Percentiles rank a stretch among this genome's conserved stretches.
These are phyloP conservation scores for Choloepus hoffmanni DNA, from an alignment of 2,113 vertebrate genomes.

Conservation along the genomic window DNA sequence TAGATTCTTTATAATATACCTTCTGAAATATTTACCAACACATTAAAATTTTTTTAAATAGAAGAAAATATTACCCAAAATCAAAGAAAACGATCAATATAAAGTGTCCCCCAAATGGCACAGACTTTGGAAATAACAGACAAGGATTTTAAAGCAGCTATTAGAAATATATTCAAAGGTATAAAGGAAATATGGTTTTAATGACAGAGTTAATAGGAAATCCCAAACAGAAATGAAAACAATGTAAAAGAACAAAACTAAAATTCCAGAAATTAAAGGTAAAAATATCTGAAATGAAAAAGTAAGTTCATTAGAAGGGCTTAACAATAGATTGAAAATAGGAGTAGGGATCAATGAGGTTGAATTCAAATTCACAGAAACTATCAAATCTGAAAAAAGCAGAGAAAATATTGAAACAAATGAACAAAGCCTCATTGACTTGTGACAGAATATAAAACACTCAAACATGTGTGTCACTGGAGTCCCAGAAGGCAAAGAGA, in stretches of 20 bases:
- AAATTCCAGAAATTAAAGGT: conserved; percentile 40
- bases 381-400: not conserved
- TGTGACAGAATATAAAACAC: not conserved
- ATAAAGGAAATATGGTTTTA: conserved; percentile 29
- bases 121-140: conserved; percentile 2
- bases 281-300: conserved; percentile 11
- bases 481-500: not conserved
- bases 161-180: conserved; percentile 47
- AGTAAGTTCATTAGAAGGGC: not conserved
- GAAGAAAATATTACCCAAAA: not conserved
- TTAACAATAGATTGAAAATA: conserved; percentile 16
- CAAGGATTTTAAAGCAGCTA: not conserved
- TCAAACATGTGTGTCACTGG: not conserved
- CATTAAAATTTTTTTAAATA: conserved; percentile 13
- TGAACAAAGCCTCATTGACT: not conserved
- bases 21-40: not conserved
- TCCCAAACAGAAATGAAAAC: conserved; percentile 35
- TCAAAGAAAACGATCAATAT: not conserved
- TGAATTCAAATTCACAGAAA: conserved; percentile 17
- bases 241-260: not conserved
- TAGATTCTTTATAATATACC: not conserved
- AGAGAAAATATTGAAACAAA: conserved; percentile 31
- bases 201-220: not conserved
- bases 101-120: not conserved
- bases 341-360: not conserved